Evolutionary conservation across 53 echinoderm and acorn worm genomes (phyloP).

Genomic region (Glandiceps talaboti): DNA sequence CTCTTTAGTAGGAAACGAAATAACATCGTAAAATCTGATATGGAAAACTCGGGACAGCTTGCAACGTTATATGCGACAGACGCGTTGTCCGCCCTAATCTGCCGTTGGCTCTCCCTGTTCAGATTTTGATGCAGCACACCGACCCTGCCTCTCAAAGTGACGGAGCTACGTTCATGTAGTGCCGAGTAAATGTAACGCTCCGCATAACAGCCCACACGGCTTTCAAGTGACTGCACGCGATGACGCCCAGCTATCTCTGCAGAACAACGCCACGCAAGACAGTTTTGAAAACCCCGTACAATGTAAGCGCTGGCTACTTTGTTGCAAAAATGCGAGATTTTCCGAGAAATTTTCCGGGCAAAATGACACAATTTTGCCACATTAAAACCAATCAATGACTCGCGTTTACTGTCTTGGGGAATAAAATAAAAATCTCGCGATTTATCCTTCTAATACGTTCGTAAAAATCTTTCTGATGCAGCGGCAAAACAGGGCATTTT

Average conservation of each 20-base stretch:
- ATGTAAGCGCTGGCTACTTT: background rate
- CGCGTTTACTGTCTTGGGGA: background rate
- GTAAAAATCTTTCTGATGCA: background rate
- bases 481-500: background rate
- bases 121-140: too few relatives aligned
- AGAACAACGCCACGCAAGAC: background rate
- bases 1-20: too few relatives aligned
- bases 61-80: too few relatives aligned
- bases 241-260: background rate
- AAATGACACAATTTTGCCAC: background rate
- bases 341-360: background rate
- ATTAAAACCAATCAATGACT: background rate
- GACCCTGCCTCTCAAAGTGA: background rate
- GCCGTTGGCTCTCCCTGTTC: too few relatives aligned
- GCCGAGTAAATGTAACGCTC: constrained; percentile 1
- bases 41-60: too few relatives aligned
- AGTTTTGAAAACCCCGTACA: background rate
- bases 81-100: too few relatives aligned
- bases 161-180: background rate
- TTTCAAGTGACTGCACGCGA: background rate
- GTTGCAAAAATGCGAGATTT: background rate
- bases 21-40: too few relatives aligned
- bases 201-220: background rate
- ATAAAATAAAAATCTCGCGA: too few relatives aligned
- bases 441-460: background rate